A percentile compares a stretch with the other conserved stretches of the same genome.
Evolutionary conservation across 1,140 invertebrate species (phyloP).

Genomic region (Caligus rogercresseyi): DNA sequence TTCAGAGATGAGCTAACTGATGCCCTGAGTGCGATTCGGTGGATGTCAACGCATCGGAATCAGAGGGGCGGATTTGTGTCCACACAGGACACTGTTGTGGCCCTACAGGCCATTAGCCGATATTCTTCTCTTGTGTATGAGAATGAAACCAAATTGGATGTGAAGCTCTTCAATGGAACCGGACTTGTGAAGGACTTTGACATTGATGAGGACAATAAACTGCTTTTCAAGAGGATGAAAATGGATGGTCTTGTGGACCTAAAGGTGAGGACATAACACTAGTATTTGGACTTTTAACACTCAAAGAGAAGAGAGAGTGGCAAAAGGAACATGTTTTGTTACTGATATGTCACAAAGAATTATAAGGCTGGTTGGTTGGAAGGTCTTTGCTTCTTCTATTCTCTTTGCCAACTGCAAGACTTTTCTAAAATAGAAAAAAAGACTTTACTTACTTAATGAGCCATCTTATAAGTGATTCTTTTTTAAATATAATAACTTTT

Average conservation of each 20-base stretch:
- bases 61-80: conserved; percentile 54
- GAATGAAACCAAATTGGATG: conserved; percentile 29
- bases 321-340: too few relatives aligned
- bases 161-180: conserved; percentile 29
- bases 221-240: conserved; percentile 25
- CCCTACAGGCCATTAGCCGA: conserved; percentile 42
- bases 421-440: too few relatives aligned
- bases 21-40: conserved; percentile 40
- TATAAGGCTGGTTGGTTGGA: too few relatives aligned
- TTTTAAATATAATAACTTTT: too few relatives aligned
- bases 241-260: background rate
- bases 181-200: conserved; percentile 27
- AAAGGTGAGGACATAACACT: background rate
- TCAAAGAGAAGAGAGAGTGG: too few relatives aligned
- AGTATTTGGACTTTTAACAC: too few relatives aligned
- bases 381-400: too few relatives aligned
- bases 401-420: too few relatives aligned
- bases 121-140: conserved; percentile 33
- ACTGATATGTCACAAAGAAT: too few relatives aligned
- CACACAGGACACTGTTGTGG: conserved; percentile 46
- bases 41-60: conserved; percentile 55
- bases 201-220: conserved; percentile 31
- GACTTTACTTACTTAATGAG: too few relatives aligned
- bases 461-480: too few relatives aligned
- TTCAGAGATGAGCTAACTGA: conserved; percentile 39